Evolutionary conservation across 1,140 invertebrate species (phyloP).

Genomic region (Drosophila pseudoananassae): DNA sequence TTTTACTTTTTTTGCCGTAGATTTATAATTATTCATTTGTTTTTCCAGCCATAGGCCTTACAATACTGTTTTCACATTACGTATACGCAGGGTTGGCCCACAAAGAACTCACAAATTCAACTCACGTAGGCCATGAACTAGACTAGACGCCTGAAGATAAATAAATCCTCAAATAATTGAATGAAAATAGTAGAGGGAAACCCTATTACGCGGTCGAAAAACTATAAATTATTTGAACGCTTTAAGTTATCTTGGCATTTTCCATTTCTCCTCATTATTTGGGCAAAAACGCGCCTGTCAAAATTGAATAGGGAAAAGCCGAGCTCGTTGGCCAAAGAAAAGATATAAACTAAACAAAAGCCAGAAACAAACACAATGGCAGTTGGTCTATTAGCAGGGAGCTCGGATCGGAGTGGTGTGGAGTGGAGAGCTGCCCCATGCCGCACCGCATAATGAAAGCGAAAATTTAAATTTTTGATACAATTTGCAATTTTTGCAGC

Average conservation of each 20-base stretch:
- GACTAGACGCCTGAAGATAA: neutral
- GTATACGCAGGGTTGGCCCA: conserved; percentile 53
- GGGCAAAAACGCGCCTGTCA: conserved; percentile 74
- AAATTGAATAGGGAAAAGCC: conserved; percentile 79
- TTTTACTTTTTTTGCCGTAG: conserved; percentile 71
- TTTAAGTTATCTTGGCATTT: conserved; percentile 53
- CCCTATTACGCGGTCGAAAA: conserved; percentile 5
- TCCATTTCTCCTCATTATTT: conserved; percentile 67
- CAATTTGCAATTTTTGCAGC: conserved; percentile 74
- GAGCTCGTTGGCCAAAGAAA: conserved; percentile 20
- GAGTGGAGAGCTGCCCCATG: conserved; percentile 19
- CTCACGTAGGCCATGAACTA: neutral
- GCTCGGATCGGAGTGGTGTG: neutral
- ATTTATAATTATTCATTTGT: conserved; percentile 64
- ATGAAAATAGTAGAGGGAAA: conserved; percentile 12
- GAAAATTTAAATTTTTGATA: conserved; percentile 81
- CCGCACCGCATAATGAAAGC: conserved; percentile 74
- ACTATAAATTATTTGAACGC: conserved; percentile 30
- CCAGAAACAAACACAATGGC: conserved; percentile 58
- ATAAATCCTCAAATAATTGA: neutral
- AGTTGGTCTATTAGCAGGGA: conserved; percentile 73
- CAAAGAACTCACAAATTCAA: conserved; percentile 1
- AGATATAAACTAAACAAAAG: conserved; percentile 28
- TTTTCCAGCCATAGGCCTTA: conserved; percentile 4
- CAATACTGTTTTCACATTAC: conserved; percentile 31